phyloP scores from a whole-genome alignment of 2,888 invertebrate species.

The Muschampia plurimacula region DNA sequence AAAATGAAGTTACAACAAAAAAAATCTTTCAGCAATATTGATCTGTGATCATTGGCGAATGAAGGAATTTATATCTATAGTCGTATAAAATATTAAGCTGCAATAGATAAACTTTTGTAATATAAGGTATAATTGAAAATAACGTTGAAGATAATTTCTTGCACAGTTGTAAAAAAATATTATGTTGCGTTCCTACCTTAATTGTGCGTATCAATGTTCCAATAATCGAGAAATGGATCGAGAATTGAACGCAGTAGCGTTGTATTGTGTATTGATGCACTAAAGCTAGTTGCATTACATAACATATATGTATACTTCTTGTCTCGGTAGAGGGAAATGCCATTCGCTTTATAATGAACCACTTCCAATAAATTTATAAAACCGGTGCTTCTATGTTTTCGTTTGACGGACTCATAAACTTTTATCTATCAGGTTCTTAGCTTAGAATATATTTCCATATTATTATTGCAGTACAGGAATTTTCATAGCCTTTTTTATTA shows the following conservation, averaged over 20 bases:
- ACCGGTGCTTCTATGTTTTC: constrained; percentile 45
- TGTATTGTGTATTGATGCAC: constrained; percentile 21
- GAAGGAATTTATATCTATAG: background rate
- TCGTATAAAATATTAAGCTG: background rate
- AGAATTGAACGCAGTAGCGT: background rate
- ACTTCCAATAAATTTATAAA: constrained; percentile 45
- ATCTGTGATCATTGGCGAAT: background rate
- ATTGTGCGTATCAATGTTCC: too few relatives aligned
- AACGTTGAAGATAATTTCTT: background rate
- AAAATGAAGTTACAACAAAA: background rate
- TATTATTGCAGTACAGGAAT: constrained; percentile 25
- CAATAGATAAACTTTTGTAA: background rate
- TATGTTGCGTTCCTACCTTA: too few relatives aligned
- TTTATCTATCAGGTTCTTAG: constrained; percentile 45
- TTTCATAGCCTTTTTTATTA: constrained; percentile 25
- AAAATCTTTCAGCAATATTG: background rate
- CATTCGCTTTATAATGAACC: constrained; percentile 45
- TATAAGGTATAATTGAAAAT: background rate
- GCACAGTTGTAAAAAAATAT: background rate
- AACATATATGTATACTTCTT: constrained; percentile 12
- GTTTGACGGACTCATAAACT: constrained; percentile 42
- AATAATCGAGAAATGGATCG: background rate
- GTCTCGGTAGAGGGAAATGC: constrained; percentile 44
- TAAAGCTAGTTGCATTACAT: constrained; percentile 11
- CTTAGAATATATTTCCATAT: constrained; percentile 47